A percentile compares a stretch with the other conserved stretches of the same genome.
Conservation (phyloP, 2,888 invertebrate species). For the Plebejus melissa region DNA sequence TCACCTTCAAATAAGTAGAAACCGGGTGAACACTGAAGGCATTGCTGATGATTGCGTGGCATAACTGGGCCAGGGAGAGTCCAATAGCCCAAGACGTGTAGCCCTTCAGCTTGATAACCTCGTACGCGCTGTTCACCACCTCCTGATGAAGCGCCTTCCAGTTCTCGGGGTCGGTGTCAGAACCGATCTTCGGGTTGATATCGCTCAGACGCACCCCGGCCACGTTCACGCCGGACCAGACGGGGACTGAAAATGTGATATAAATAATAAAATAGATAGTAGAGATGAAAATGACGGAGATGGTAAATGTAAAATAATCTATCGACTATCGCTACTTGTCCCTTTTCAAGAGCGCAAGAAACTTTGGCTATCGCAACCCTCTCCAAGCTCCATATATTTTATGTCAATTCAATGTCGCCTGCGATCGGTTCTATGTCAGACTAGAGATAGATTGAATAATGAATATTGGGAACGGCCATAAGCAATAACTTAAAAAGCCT, state of each 20-base stretch:
- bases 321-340: too few species aligned
- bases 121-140: conserved; percentile 92
- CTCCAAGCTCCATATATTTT: too few species aligned
- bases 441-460: too few species aligned
- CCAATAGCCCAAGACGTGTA: conserved; percentile 96
- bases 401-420: too few species aligned
- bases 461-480: too few species aligned
- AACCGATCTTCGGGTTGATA: conserved; percentile 86
- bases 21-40: conserved; percentile 87
- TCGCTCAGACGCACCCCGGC: conserved; percentile 92
- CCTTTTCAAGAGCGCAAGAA: too few species aligned
- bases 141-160: conserved; percentile 88
- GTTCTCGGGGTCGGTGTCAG: conserved; percentile 85
- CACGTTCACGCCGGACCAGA: conserved; percentile 96
- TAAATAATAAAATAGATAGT: too few species aligned
- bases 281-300: too few species aligned
- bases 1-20: conserved; percentile 87
- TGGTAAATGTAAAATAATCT: too few species aligned
- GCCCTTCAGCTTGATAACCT: conserved; percentile 92
- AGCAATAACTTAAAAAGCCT: too few species aligned
- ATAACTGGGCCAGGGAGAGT: conserved; percentile 85
- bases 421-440: too few species aligned
- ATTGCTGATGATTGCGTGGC: conserved; percentile 85
- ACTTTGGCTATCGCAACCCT: too few species aligned
- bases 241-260: conserved; percentile 81